Evolutionary conservation across 2,113 vertebrate species (phyloP).

Genomic region (Hipposideros armiger): DNA sequence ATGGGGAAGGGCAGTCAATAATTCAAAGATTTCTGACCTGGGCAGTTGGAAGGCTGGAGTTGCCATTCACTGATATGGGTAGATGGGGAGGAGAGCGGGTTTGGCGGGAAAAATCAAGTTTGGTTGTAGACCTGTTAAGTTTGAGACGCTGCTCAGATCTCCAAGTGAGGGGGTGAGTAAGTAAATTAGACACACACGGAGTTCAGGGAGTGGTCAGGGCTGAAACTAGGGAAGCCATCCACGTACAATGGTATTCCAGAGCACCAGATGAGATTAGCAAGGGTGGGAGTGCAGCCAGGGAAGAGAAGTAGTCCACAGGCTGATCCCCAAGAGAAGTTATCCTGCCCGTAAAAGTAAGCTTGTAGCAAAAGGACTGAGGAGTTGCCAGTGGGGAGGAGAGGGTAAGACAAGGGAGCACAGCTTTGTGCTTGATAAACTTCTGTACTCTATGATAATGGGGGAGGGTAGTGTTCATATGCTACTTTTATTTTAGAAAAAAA

Average conservation of each 20-base stretch:
- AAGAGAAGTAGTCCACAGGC: background rate
- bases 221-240: background rate
- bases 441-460: background rate
- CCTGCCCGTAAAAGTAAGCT: background rate
- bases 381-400: accelerated
- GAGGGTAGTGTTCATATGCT: background rate
- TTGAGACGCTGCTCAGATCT: background rate
- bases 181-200: background rate
- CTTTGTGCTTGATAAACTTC: background rate
- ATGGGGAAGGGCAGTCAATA: background rate
- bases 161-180: background rate
- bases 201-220: background rate
- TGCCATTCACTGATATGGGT: background rate
- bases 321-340: background rate
- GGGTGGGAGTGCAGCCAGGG: background rate
- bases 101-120: background rate
- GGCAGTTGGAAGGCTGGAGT: background rate
- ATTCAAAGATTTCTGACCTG: background rate
- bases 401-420: background rate
- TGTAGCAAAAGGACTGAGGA: background rate
- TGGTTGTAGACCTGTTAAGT: background rate
- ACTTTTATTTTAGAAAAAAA: background rate
- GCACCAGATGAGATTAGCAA: background rate
- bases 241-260: background rate
- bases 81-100: background rate